phyloP scores from a whole-genome alignment of 2,113 vertebrate genomes.

The Silurus meridionalis region DNA sequence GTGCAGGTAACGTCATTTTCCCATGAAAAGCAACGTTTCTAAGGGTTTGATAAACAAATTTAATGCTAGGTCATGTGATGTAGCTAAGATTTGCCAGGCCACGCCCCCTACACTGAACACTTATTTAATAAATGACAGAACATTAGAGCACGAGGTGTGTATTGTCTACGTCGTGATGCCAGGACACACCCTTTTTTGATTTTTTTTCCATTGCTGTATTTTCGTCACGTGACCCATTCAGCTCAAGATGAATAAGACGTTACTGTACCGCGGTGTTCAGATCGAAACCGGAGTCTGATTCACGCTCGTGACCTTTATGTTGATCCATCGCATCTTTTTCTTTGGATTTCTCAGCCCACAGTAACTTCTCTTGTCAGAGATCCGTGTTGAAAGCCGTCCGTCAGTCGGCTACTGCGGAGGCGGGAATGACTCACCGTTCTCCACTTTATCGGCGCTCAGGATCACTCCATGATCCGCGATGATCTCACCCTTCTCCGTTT shows the following conservation, averaged over 20 bases:
- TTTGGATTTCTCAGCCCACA: constrained; percentile 20
- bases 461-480: constrained; percentile 48
- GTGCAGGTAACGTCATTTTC: neutral
- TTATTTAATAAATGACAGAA: neutral
- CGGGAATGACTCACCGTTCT: constrained; percentile 46
- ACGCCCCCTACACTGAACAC: neutral
- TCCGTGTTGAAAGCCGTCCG: constrained; percentile 41
- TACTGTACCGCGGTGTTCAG: no score
- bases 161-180: no score
- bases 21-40: neutral
- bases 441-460: constrained; percentile 51
- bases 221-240: no score
- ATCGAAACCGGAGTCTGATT: constrained; percentile 28
- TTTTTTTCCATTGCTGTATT: no score
- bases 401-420: constrained; percentile 20
- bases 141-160: neutral
- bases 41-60: neutral
- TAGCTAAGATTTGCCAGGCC: neutral
- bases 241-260: no score
- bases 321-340: constrained; percentile 2
- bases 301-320: constrained; percentile 37
- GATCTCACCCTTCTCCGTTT: constrained; percentile 56
- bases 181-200: neutral
- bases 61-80: neutral
- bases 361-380: constrained; percentile 15